Base-by-base conservation (phyloP, 2,113 vertebrate genomes). In the Abramis brama region DNA sequence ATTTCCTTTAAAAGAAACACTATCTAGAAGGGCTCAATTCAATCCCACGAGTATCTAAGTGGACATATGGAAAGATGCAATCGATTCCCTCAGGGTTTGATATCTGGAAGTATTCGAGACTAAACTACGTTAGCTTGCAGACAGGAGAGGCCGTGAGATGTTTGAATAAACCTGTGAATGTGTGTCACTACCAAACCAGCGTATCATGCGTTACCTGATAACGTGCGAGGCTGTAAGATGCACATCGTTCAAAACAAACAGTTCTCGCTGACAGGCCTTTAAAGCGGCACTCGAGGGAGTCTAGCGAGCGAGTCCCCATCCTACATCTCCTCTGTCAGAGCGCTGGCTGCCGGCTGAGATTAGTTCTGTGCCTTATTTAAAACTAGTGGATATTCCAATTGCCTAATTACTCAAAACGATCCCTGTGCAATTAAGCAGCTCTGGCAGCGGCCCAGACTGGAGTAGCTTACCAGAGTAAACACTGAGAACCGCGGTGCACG, bases 371-470 rank as follows among this genome's bases (percentile, higher is more conserved):
- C 84, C 70, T 88, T 90, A 88, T 85, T 89, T 91, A 90, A 86
- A 89, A 90, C 79, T 62, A 86, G 88, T 86, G 86, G 80, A 84
- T 86, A 55, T 79, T 89, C 80, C 70, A 82, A 87, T 88, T 90
- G 85, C 68, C 81, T 90, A 90, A 90, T 91, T 90, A 91, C 90
- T 88, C 87, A 86, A 80, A 86, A 85, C 43, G 33, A 77, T 88
- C 84, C 64, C 25, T 83, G 74, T 87, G 89, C 89, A 87, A 87
- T 91, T 90, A 90, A 59, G 73, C 75, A 66, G 57, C 33, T 5
- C 84, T 68, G 85, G 89, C 85, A 83, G 62, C 52, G 43, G 59
- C 79, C 89, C 89, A 88, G 85, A 33, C 80, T 36, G 50, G 75
- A 85, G 86, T 60, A 15, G 30, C 52, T 64, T 79, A 73, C 33